Conservation (phyloP, 2,888 invertebrate genomes). For the Lepidochrysops patricia region DNA sequence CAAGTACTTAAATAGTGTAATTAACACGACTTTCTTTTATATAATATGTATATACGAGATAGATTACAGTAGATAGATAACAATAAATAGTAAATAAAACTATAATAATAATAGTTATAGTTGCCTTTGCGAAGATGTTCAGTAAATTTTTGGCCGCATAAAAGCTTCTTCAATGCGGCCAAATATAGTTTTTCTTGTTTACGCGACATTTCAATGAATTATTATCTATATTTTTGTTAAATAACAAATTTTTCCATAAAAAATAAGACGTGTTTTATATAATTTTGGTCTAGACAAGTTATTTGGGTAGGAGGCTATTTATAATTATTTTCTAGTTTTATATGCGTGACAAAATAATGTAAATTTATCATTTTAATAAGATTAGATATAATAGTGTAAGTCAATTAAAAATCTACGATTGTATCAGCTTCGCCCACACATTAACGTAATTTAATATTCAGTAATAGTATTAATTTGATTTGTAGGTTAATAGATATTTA, state of each 20-base stretch:
- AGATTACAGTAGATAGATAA: too few relatives aligned
- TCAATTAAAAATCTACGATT: conserved; percentile 6
- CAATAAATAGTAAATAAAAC: too few relatives aligned
- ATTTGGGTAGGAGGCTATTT: background rate
- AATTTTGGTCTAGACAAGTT: background rate
- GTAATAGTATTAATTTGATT: background rate
- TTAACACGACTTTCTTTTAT: too few relatives aligned
- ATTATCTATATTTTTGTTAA: background rate
- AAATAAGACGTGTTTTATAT: background rate
- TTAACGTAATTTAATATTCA: conserved; percentile 1
- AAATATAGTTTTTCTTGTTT: too few relatives aligned
- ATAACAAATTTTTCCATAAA: background rate
- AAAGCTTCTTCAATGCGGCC: too few relatives aligned
- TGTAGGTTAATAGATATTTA: background rate
- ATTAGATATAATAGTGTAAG: conserved; percentile 6
- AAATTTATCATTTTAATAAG: conserved; percentile 9
- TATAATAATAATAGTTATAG: too few relatives aligned
- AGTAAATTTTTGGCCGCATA: too few relatives aligned
- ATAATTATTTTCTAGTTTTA: background rate
- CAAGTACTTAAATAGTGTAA: too few relatives aligned
- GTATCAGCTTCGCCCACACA: background rate
- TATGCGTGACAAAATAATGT: conserved; percentile 1
- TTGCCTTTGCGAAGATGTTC: too few relatives aligned
- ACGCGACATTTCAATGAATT: too few relatives aligned
- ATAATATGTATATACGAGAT: too few relatives aligned